phyloP scores from a whole-genome alignment of 2,113 vertebrate genomes.

The Girardinichthys multiradiatus region DNA sequence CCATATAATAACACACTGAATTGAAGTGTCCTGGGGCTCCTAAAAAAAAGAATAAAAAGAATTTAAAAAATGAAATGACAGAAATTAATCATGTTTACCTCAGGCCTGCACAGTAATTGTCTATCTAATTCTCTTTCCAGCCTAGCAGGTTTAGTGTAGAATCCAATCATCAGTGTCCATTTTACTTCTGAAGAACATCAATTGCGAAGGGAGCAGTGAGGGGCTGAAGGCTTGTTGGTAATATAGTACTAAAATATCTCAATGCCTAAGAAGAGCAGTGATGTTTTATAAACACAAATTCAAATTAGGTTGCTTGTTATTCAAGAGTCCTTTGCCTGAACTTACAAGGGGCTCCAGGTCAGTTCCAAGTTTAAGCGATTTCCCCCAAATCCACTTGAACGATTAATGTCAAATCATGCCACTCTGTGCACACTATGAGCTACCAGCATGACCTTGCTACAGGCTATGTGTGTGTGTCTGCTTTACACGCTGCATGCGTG shows the following conservation, averaged over 20 bases:
- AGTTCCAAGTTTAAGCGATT: conserved; percentile 49
- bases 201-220: background rate
- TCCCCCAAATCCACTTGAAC: conserved; percentile 65
- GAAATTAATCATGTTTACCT: conserved; percentile 56
- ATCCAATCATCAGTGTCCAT: conserved; percentile 57
- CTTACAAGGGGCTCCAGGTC: conserved; percentile 35
- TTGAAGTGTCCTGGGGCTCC: conserved; percentile 4
- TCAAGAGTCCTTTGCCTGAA: conserved; percentile 30
- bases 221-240: conserved; percentile 5
- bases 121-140: conserved; percentile 53
- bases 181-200: conserved; percentile 42
- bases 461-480: conserved; percentile 14
- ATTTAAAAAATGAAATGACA: conserved; percentile 12
- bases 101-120: conserved; percentile 44
- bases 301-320: conserved; percentile 39
- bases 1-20: conserved; percentile 26
- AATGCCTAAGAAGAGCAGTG: conserved; percentile 20
- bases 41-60: conserved; percentile 19
- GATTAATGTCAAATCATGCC: conserved; percentile 68
- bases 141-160: conserved; percentile 52
- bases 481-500: conserved; percentile 4
- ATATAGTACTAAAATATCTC: conserved; percentile 26
- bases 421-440: conserved; percentile 47
- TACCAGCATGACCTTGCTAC: conserved; percentile 35
- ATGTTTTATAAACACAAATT: conserved; percentile 45